Evolutionary conservation across 2,113 vertebrate species (phyloP).

Genomic region (Xyliphius kryptos): DNA sequence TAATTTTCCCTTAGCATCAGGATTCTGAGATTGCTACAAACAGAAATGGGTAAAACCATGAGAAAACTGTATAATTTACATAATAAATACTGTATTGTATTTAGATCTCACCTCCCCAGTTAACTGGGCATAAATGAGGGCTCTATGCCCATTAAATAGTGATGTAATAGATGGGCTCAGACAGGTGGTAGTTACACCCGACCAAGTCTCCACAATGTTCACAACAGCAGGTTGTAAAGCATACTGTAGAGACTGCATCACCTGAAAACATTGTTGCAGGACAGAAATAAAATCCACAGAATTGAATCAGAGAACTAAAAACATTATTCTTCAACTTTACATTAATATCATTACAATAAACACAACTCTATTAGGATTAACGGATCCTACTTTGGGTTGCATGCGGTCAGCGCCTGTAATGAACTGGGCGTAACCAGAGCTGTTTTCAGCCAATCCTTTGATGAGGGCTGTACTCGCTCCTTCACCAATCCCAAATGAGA

Average conservation of each 20-base stretch:
- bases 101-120: slow-evolving; percentile 50
- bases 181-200: slow-evolving; percentile 45
- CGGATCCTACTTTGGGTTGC: slow-evolving; percentile 70
- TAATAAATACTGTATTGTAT: too few relatives aligned
- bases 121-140: slow-evolving; percentile 59
- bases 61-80: too few relatives aligned
- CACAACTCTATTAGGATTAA: background rate
- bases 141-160: slow-evolving; percentile 61
- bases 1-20: slow-evolving; percentile 11
- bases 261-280: background rate
- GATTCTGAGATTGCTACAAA: background rate
- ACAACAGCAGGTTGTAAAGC: slow-evolving; percentile 55
- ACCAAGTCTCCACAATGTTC: slow-evolving; percentile 55
- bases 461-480: slow-evolving; percentile 76
- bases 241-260: slow-evolving; percentile 54
- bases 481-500: slow-evolving; percentile 79
- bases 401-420: slow-evolving; percentile 71
- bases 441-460: slow-evolving; percentile 66
- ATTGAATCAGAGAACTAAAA: too few relatives aligned
- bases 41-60: background rate
- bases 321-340: too few relatives aligned
- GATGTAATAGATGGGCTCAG: slow-evolving; percentile 54
- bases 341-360: too few relatives aligned
- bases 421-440: slow-evolving; percentile 70
- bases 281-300: background rate